phyloP scores from a whole-genome alignment of 2,888 invertebrate genomes.

The Cantharis rustica region DNA sequence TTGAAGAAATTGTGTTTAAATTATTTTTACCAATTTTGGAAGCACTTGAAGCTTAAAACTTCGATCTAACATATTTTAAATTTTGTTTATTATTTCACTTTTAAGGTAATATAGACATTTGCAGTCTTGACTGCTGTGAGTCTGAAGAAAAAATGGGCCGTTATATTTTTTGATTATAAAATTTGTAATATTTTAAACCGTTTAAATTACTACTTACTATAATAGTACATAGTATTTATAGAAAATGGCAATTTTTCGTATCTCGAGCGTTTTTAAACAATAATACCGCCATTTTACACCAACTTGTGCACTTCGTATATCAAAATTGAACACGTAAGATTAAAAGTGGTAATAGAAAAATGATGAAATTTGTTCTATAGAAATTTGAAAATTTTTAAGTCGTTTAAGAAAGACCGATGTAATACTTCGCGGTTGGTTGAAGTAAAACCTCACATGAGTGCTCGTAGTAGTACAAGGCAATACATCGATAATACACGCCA shows the following conservation, averaged over 20 bases:
- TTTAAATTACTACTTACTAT: no score
- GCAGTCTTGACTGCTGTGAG: no score
- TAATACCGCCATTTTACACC: not conserved
- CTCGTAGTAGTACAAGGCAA: conserved; percentile 52
- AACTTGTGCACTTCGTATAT: not conserved
- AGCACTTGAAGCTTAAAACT: not conserved
- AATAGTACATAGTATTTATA: no score
- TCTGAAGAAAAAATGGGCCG: no score
- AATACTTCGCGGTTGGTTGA: conserved; percentile 51
- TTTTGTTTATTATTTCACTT: not conserved
- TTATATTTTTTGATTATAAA: no score
- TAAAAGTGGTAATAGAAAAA: not conserved
- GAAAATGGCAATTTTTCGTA: no score
- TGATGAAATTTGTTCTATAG: not conserved
- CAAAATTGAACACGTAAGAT: not conserved
- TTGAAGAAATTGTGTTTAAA: conserved; percentile 1
- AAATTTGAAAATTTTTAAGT: conserved; percentile 30
- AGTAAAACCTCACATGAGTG: conserved; percentile 50
- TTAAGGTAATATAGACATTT: no score
- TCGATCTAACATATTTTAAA: not conserved
- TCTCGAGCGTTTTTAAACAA: no score
- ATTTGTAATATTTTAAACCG: no score
- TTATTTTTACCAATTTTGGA: not conserved
- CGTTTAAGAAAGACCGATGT: conserved; percentile 42
- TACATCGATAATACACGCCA: conserved; percentile 54